Evolutionary conservation across 2,113 vertebrate species (phyloP).

Genomic region (Chloropsis hardwickii): DNA sequence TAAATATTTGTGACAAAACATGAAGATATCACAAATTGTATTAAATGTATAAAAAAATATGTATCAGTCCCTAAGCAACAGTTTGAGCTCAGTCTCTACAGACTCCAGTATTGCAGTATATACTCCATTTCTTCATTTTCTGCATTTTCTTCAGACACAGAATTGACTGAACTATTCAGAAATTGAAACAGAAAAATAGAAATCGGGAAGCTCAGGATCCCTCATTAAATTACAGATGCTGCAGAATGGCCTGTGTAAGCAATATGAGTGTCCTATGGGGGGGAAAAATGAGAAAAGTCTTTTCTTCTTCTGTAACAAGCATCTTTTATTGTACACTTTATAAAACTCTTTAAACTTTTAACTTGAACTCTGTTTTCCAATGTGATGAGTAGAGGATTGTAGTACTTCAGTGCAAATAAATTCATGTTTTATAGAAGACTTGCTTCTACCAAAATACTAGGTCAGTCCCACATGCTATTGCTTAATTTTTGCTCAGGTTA

Average conservation of each 20-base stretch:
- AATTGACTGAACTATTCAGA: not conserved
- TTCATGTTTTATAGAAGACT: not conserved
- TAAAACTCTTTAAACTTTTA: not conserved
- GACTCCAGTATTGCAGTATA: not conserved
- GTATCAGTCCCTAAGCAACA: not conserved
- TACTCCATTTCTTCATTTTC: too few species aligned
- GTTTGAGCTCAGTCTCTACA: not conserved
- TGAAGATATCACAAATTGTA: not conserved
- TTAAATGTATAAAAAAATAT: not conserved
- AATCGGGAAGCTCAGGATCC: not conserved
- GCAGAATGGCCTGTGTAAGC: not conserved
- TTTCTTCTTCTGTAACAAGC: not conserved
- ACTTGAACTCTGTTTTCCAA: not conserved
- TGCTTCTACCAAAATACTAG: not conserved
- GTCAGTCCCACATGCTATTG: not conserved
- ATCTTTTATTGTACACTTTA: not conserved
- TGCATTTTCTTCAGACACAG: not conserved
- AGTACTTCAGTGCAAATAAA: not conserved
- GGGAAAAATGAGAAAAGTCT: accelerated
- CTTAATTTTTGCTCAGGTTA: not conserved
- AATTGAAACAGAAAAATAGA: not conserved
- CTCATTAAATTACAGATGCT: not conserved
- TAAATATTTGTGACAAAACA: not conserved
- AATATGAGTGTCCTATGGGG: not conserved
- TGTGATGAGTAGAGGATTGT: not conserved